A percentile compares a stretch with the other conserved stretches of the same genome.
Evolutionary conservation across 2,888 invertebrate genomes (phyloP).

Genomic region (Capitulum mitella): DNA sequence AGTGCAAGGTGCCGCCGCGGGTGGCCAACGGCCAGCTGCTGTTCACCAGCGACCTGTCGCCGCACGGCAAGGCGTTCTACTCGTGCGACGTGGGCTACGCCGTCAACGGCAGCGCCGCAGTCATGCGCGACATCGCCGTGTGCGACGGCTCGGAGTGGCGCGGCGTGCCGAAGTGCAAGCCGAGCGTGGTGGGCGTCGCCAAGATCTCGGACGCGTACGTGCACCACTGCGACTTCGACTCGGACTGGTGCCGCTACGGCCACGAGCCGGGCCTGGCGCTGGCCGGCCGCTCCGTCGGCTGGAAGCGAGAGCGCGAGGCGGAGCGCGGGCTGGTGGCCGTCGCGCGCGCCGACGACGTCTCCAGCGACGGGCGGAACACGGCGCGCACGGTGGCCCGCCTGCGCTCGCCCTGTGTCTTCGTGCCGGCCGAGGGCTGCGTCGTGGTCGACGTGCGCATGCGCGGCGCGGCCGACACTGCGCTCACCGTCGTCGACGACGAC

Average conservation of each 20-base stretch:
- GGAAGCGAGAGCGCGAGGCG: background rate
- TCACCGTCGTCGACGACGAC: slow-evolving; percentile 4
- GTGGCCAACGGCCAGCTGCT: background rate
- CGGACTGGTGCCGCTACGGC: background rate
- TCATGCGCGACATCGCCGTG: background rate
- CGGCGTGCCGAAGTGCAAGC: background rate
- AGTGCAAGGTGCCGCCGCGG: background rate
- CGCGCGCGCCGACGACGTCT: background rate
- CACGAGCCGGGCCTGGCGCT: background rate
- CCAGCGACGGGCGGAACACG: background rate
- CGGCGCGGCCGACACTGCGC: background rate
- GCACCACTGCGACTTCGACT: slow-evolving; percentile 11
- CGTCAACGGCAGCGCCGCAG: no score
- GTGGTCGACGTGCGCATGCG: background rate
- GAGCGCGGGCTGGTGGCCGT: background rate
- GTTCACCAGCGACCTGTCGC: background rate
- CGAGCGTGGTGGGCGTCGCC: background rate
- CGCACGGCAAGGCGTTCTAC: slow-evolving; percentile 11
- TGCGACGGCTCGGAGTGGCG: background rate
- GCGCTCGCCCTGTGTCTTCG: background rate
- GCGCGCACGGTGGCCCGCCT: background rate
- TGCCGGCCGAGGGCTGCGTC: slow-evolving; percentile 6
- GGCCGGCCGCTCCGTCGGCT: background rate
- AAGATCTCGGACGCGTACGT: background rate
- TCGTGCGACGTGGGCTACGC: background rate